phyloP scores from a whole-genome alignment of 1,140 invertebrate species.

The Zaprionus gabonicus region DNA sequence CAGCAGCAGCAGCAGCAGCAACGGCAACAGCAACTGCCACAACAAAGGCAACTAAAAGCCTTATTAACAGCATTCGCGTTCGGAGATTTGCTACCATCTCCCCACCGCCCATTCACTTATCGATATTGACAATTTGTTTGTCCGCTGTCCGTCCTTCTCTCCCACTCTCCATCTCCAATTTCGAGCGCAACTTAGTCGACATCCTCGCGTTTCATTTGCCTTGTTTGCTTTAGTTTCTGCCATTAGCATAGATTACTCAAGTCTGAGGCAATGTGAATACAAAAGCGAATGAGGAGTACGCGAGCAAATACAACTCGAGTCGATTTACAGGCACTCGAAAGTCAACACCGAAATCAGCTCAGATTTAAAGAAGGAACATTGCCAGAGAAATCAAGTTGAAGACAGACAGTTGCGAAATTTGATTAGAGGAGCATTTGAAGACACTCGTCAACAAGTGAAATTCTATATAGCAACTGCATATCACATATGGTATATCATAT shows the following conservation, averaged over 20 bases:
- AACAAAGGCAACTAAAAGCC: constrained; percentile 37
- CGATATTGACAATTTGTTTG: constrained; percentile 41
- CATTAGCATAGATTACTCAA: constrained; percentile 37
- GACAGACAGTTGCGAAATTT: too few species aligned
- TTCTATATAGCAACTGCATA: neutral
- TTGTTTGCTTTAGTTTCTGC: constrained; percentile 14
- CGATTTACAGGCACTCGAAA: neutral
- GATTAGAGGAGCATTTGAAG: neutral
- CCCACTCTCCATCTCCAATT: neutral
- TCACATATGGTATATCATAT: neutral
- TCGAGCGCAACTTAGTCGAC: constrained; percentile 12
- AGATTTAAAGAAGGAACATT: neutral
- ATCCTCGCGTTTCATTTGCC: constrained; percentile 8
- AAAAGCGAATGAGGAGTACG: neutral
- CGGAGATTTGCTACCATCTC: constrained; percentile 35
- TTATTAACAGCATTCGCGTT: constrained; percentile 51
- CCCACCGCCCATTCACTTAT: constrained; percentile 1
- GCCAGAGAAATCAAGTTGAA: too few species aligned
- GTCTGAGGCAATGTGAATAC: constrained; percentile 1
- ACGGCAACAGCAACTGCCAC: constrained; percentile 7
- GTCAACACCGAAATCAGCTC: neutral
- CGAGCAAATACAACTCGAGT: neutral
- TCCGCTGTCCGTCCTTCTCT: neutral
- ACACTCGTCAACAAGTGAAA: neutral
- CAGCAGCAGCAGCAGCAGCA: constrained; percentile 21